Evolutionary conservation across 2,113 vertebrate species (phyloP).

Genomic region (Rhinichthys klamathensis): DNA sequence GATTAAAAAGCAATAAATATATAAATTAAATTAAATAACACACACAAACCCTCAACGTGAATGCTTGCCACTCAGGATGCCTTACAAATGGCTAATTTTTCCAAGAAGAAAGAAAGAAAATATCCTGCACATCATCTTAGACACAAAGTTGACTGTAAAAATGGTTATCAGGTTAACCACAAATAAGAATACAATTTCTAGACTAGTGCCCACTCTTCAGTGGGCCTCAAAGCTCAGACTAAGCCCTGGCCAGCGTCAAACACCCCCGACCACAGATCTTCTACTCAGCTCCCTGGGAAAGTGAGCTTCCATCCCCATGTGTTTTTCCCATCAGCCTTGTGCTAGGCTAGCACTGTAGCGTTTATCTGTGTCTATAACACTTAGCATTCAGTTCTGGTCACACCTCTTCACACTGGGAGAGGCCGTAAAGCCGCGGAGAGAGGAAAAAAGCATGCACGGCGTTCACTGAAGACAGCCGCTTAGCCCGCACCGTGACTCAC

Average conservation of each 20-base stretch:
- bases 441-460: conserved; percentile 69
- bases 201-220: conserved; percentile 22
- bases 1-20: not conserved
- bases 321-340: conserved; percentile 77
- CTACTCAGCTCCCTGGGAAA: conserved; percentile 61
- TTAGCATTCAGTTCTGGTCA: conserved; percentile 71
- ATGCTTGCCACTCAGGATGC: not conserved
- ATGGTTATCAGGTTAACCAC: conserved; percentile 32
- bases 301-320: conserved; percentile 69
- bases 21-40: not conserved
- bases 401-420: conserved; percentile 68
- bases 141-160: conserved; percentile 36
- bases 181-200: conserved; percentile 17
- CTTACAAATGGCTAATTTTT: not conserved
- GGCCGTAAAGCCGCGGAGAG: conserved; percentile 70
- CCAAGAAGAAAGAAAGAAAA: conserved; percentile 3
- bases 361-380: conserved; percentile 74
- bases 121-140: conserved; percentile 8
- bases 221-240: conserved; percentile 37
- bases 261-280: conserved; percentile 18
- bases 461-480: conserved; percentile 67
- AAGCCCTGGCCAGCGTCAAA: conserved; percentile 27
- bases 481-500: conserved; percentile 71
- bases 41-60: not conserved
- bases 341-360: conserved; percentile 55